Conservation (phyloP, 2,797 vertebrate genomes). For the Sebastolobus alascanus region DNA sequence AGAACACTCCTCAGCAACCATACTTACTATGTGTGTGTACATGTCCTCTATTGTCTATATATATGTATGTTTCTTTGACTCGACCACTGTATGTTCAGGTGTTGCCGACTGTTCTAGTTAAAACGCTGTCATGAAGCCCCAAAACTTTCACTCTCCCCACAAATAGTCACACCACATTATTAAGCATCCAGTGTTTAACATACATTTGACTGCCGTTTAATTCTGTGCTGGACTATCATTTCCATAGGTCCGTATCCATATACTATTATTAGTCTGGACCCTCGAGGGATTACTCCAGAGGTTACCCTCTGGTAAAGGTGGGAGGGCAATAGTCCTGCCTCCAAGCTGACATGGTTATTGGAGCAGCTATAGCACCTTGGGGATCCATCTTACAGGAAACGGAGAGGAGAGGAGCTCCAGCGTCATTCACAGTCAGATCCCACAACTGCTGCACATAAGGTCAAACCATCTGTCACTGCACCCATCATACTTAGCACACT, state of each 20-base stretch:
- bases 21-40: constrained; percentile 51
- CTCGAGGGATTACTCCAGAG: constrained; percentile 71
- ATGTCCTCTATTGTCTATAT: constrained; percentile 38
- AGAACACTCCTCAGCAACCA: constrained; percentile 71
- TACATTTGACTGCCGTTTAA: constrained; percentile 80
- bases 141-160: constrained; percentile 8
- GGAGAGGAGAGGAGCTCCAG: constrained; percentile 51
- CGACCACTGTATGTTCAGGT: constrained; percentile 60
- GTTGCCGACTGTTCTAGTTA: constrained; percentile 50
- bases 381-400: constrained; percentile 71
- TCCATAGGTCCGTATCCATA: constrained; percentile 75
- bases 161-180: constrained; percentile 14
- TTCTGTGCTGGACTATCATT: constrained; percentile 76
- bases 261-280: constrained; percentile 75
- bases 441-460: constrained; percentile 69
- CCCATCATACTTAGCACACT: constrained; percentile 77
- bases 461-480: constrained; percentile 74
- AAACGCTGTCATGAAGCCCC: constrained; percentile 45
- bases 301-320: constrained; percentile 77
- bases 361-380: constrained; percentile 67
- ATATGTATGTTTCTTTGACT: constrained; percentile 50
- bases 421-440: constrained; percentile 61
- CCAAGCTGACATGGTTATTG: constrained; percentile 77
- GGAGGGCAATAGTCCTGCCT: constrained; percentile 78
- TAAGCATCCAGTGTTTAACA: constrained; percentile 63